Evolutionary conservation across 2,888 invertebrate genomes (phyloP).

Genomic region (Geophilus truncorum): DNA sequence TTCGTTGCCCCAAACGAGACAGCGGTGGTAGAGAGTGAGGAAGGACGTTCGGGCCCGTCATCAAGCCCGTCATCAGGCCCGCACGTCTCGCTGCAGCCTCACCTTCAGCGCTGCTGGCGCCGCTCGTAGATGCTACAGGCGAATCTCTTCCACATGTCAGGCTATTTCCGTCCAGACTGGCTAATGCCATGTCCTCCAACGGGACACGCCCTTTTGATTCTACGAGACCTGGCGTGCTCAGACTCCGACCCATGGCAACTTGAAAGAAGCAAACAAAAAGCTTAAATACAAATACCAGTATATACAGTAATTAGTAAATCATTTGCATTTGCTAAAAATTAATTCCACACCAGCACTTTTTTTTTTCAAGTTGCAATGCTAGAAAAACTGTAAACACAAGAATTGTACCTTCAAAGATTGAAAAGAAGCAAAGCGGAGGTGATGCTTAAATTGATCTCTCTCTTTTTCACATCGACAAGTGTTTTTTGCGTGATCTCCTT

Average conservation of each 20-base stretch:
- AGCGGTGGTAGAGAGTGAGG: background rate
- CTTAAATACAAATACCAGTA: background rate
- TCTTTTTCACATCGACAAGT: background rate
- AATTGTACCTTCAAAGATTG: background rate
- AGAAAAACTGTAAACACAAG: no score
- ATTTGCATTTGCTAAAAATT: no score
- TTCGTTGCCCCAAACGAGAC: constrained; percentile 7
- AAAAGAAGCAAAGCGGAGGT: background rate
- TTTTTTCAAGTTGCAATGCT: no score
- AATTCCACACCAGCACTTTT: no score
- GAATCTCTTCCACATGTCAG: constrained; percentile 38
- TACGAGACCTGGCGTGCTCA: constrained; percentile 91
- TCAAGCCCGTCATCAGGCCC: background rate
- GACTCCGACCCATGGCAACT: constrained; percentile 93
- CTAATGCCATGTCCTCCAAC: constrained; percentile 66
- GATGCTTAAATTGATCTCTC: background rate
- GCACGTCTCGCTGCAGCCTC: constrained; percentile 28
- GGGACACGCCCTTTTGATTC: constrained; percentile 87
- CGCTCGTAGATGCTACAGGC: constrained; percentile 38
- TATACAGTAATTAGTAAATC: no score
- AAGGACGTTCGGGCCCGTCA: no score
- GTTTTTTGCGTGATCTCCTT: background rate
- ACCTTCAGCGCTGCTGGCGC: constrained; percentile 27
- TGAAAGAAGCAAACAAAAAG: background rate
- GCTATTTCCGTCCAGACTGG: constrained; percentile 35